These are phyloP conservation scores for rabbit (Oryctolagus cuniculus) DNA, from an alignment of 2,113 vertebrate species.

Conservation along the genomic window mOryCun1.1 NC_091453.1:101076001-101076500, in stretches of 20 bases:
- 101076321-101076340: not conserved
- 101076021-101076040: slow-evolving; percentile 58
- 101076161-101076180: slow-evolving; percentile 39
- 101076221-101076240: slow-evolving; percentile 61
- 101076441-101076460: not conserved
- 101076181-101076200: slow-evolving; percentile 54
- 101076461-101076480: slow-evolving; percentile 1
- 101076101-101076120: slow-evolving; percentile 45
- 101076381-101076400: not conserved
- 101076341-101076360: not conserved
- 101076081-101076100: slow-evolving; percentile 65
- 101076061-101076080: slow-evolving; percentile 49
- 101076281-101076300: not conserved
- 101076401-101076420: slow-evolving; percentile 15
- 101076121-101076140: slow-evolving; percentile 57
- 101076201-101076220: slow-evolving; percentile 46
- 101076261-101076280: not conserved
- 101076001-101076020: slow-evolving; percentile 65
- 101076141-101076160: slow-evolving; percentile 63
- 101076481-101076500: not conserved
- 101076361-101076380: not conserved
- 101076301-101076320: not conserved
- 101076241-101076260: slow-evolving; percentile 23
- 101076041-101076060: slow-evolving; percentile 68
- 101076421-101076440: not conserved